A percentile compares a stretch with the other conserved stretches of the same genome.
Conservation (phyloP, 2,113 vertebrate genomes). For the Oxyura jamaicensis region DNA sequence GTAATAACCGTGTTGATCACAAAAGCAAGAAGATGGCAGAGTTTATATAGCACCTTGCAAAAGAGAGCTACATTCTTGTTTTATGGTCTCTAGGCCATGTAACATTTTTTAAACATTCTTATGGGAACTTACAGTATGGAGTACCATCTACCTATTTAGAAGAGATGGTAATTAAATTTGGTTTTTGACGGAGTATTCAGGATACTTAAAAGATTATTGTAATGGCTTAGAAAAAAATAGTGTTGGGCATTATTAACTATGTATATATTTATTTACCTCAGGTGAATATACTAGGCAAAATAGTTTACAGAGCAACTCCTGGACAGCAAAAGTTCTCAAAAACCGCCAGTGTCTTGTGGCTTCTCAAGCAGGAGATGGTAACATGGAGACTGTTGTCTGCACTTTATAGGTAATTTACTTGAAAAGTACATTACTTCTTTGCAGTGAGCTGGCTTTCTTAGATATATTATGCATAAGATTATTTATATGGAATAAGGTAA, state of each 20-base stretch:
- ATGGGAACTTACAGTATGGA: not conserved
- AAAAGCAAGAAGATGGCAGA: not conserved
- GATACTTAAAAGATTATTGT: not conserved
- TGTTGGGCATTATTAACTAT: not conserved
- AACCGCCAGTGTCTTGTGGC: conserved; percentile 93
- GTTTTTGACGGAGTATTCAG: not conserved
- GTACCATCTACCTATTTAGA: not conserved
- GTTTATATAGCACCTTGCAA: not conserved
- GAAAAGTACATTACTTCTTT: not conserved
- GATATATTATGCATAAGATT: not conserved
- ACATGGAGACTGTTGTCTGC: conserved; percentile 94
- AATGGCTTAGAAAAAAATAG: not conserved
- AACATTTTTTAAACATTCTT: not conserved
- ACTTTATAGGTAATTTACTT: conserved; percentile 86
- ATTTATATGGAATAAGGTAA: not conserved
- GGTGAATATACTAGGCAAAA: conserved; percentile 89
- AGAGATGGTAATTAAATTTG: not conserved
- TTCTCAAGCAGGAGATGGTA: conserved; percentile 94
- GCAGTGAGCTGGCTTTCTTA: not conserved
- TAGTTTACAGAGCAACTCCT: conserved; percentile 88
- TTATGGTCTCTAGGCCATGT: not conserved
- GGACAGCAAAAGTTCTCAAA: conserved; percentile 93
- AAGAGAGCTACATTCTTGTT: not conserved
- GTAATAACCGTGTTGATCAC: not conserved
- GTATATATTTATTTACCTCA: conserved; percentile 49